These are phyloP conservation scores for Drosophila orosa DNA, from an alignment of 1,140 invertebrate species.

Conservation along the genomic window DNA sequence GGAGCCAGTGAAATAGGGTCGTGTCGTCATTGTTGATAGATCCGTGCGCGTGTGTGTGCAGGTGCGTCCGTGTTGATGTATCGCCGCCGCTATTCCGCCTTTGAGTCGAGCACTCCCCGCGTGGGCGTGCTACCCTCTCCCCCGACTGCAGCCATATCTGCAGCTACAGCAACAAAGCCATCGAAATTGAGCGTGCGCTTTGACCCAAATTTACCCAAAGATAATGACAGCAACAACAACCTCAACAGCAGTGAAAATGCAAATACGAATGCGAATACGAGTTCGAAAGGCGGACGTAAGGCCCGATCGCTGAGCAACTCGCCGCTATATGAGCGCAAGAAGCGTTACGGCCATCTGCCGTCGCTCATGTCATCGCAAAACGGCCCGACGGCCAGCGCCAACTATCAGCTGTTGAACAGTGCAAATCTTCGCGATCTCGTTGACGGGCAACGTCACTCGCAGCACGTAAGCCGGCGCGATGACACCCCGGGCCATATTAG, in stretches of 20 bases:
- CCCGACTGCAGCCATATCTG: constrained; percentile 5
- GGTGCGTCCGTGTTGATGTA: constrained; percentile 60
- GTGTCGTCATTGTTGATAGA: constrained; percentile 37
- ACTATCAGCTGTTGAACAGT: constrained; percentile 74
- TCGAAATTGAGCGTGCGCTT: constrained; percentile 70
- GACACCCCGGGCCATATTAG: constrained; percentile 41
- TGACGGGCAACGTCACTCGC: constrained; percentile 72
- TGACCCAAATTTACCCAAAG: constrained; percentile 75
- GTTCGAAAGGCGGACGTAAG: constrained; percentile 65
- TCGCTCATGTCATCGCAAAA: constrained; percentile 61
- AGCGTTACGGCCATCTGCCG: constrained; percentile 74
- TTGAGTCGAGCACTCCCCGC: constrained; percentile 74
- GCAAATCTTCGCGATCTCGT: constrained; percentile 66
- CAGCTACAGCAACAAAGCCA: constrained; percentile 45
- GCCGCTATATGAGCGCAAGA: constrained; percentile 71
- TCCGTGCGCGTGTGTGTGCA: constrained; percentile 37
- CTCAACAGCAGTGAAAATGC: constrained; percentile 44
- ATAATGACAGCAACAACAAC: constrained; percentile 67
- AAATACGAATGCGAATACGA: constrained; percentile 40
- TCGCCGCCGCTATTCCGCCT: constrained; percentile 80
- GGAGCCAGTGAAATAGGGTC: constrained; percentile 19
- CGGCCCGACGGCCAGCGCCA: constrained; percentile 58
- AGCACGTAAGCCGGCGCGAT: constrained; percentile 81
- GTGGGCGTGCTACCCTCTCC: constrained; percentile 67
- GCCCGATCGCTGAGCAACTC: constrained; percentile 78